Conservation (phyloP, 1,140 invertebrate species). For the Temnothorax curvispinosus region DNA sequence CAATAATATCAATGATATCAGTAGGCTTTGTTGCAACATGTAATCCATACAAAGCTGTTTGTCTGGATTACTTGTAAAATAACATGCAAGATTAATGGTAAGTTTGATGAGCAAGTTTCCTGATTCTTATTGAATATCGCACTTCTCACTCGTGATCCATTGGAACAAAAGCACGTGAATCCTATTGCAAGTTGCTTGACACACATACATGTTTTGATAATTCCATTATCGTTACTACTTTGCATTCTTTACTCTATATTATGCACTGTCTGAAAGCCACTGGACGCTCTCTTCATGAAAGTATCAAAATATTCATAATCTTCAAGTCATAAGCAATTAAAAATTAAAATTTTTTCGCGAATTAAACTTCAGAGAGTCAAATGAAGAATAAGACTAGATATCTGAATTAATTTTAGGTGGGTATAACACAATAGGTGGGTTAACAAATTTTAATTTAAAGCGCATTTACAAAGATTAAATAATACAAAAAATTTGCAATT, state of each 20-base stretch:
- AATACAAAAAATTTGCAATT: background rate
- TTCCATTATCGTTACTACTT: conserved; percentile 1
- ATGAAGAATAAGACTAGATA: background rate
- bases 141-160: background rate
- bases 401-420: background rate
- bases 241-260: background rate
- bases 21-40: background rate
- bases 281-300: background rate
- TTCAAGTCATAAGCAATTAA: background rate
- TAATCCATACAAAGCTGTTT: background rate
- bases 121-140: background rate
- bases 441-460: background rate
- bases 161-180: background rate
- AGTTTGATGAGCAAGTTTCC: background rate
- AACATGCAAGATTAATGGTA: background rate
- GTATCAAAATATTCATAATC: background rate
- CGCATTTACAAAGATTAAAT: background rate
- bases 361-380: background rate
- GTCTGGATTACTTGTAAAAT: background rate
- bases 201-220: background rate
- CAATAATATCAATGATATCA: background rate
- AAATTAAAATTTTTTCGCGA: background rate
- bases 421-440: background rate
- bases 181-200: background rate
- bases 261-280: background rate